Base-by-base conservation (phyloP, 2,888 invertebrate species). In the Eupithecia subfuscata region DNA sequence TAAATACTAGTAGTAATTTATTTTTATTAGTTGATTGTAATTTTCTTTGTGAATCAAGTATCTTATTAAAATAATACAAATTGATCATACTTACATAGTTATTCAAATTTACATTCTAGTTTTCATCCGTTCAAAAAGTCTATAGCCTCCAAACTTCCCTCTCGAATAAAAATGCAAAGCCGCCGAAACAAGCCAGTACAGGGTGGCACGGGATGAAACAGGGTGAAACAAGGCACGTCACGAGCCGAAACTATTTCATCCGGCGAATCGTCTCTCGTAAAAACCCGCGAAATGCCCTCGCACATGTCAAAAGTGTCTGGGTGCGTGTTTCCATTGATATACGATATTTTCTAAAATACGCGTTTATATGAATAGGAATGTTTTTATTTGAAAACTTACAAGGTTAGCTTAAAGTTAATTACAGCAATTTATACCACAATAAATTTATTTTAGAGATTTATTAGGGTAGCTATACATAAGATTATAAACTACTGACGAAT, bases 211-310 rank as follows among this genome's bases (percentile, higher is more conserved):
- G 70, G 67, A 37, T 73, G 22, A 67, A 70, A 69, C 65, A n/a
- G 45, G 76, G 64, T 73, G 43, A 73, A 73, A 64, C 65, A 30
- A 18, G 76, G 34, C 60, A 71, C 74, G 74, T 72, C 75, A 70
- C 71, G 73, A 64, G 56, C 75, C 75, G 69, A 76, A 78, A 75
- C 79, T 79, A 80, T 80, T 74, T 78, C 75, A 79, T 79, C 72
- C 80, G 75, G 70, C 75, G 79, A 83, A 83, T 81, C 76, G 82
- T 80, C 75, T 71, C 80, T 83, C 83, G 82, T 84, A 85, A 85
- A 83, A 83, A 81, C 80, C 81, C 81, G 82, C 82, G 83, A 80
- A 83, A 83, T 82, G 81, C 81, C 76, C 78, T 71, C 80, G 80
- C 82, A 83, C 82, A 83, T 82, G 84, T 84, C 84, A 85, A 83